Base-by-base conservation (phyloP, 2,888 invertebrate genomes). In the Nematopogon swammerdamellus region DNA sequence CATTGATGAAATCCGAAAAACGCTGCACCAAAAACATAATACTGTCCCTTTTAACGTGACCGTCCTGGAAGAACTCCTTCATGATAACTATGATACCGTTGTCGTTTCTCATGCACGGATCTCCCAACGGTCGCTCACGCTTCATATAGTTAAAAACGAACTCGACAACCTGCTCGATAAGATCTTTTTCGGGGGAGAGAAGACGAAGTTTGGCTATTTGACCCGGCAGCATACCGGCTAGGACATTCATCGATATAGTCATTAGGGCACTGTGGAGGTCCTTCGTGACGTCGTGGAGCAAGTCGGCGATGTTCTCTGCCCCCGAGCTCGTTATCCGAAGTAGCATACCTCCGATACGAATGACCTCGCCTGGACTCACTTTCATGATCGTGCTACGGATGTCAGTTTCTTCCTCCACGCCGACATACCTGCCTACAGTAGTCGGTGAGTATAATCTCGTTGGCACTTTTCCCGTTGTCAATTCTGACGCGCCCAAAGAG, bases 71-170 rank as follows among this genome's bases (percentile, higher is more conserved):
- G 55, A 79, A 79, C 53, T 75, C 72, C 52, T 67, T 71, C 8
- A 80, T 51, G 1, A 75, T 63, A 14, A 69, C 58, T 1, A 67
- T 50, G n/a, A 79, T 71, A 2, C 69, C 66, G 29, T 71, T 70
- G 49, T 80, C 79, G 1, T 56, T 59, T 1, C 69, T 61, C 1
- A 57, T 52, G 50, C 63, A 61, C 0, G 65, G 52, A 2, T 72
- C 70, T 0, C 77, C 77, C 0, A 79, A 53, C 2, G 76, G 76
- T 49, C 72, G 63, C 20, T 70, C 20, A 3, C 67, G 68, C 56
- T 72, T 74, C 63, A 80, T 60, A 48, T 72, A 79, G 49, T 74
- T 68, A 43, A 75, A 76, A 2, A 79, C 71, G 50, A 75, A 79
- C 16, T 69, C 63, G 0, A 80, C 75, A 1, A 76, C 61, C 60